Percentiles rank a stretch among this genome's conserved stretches.
phyloP scores from a whole-genome alignment of 2,113 vertebrate species.

The Bolborhynchus lineola region DNA sequence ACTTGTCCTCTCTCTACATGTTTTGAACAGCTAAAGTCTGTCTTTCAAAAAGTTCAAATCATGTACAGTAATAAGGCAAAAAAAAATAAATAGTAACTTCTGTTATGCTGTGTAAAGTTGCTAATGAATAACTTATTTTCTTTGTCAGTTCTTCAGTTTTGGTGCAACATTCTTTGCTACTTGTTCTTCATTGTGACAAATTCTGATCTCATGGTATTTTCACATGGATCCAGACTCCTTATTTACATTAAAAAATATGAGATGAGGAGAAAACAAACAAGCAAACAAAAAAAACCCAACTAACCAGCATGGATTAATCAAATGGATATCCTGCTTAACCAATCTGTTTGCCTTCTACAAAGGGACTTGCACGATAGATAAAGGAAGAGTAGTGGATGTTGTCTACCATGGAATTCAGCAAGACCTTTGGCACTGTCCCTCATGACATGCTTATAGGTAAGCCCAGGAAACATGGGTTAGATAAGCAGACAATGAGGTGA shows the following conservation, averaged over 20 bases:
- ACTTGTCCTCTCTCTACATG: neutral
- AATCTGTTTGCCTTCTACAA: neutral
- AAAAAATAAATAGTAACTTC: neutral
- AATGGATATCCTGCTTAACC: neutral
- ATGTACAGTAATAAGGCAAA: neutral
- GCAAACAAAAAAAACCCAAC: neutral
- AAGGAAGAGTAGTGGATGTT: neutral
- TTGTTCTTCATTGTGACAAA: neutral
- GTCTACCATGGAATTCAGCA: neutral
- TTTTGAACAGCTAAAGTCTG: slow-evolving; percentile 3
- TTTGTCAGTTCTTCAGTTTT: neutral
- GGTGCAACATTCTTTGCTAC: neutral
- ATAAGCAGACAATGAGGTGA: neutral
- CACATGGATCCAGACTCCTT: neutral
- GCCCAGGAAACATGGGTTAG: neutral
- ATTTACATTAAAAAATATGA: neutral
- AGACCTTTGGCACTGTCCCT: neutral
- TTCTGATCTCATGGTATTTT: neutral
- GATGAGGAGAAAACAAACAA: neutral
- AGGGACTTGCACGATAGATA: neutral
- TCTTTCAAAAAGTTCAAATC: slow-evolving; percentile 15
- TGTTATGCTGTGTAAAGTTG: neutral
- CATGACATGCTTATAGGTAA: neutral
- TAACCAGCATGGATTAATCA: neutral
- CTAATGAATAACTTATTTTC: neutral